phyloP scores from a whole-genome alignment of 2,888 invertebrate species.

The Callyntrura sp. region DNA sequence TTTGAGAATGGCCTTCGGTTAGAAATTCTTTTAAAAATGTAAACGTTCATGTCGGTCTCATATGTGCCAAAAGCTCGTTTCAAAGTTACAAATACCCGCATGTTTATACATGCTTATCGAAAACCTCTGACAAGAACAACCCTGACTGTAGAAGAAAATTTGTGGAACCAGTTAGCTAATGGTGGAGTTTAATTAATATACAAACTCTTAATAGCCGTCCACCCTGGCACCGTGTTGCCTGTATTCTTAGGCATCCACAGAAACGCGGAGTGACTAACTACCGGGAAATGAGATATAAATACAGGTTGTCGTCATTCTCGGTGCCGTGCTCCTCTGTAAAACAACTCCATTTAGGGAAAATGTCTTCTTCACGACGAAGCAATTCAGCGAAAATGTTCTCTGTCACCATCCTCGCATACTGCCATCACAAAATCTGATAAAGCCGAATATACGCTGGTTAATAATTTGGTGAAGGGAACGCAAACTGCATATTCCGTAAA shows the following conservation, averaged over 20 bases:
- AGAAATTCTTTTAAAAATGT: neutral
- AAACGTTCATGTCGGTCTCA: neutral
- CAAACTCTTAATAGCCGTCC: no score
- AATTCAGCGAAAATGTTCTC: no score
- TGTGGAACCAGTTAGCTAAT: neutral
- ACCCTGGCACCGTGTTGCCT: no score
- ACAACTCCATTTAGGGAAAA: no score
- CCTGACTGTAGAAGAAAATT: neutral
- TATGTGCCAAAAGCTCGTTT: neutral
- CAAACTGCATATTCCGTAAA: slow-evolving; percentile 13
- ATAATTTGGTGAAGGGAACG: slow-evolving; percentile 3
- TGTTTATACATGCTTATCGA: no score
- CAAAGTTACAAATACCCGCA: slow-evolving; percentile 35
- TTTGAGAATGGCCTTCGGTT: neutral
- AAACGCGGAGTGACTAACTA: neutral
- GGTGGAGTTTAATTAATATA: slow-evolving; percentile 7
- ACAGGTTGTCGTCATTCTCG: neutral
- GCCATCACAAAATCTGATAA: slow-evolving; percentile 1
- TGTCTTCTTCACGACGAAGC: no score
- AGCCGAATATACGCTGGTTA: no score
- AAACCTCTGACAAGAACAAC: neutral
- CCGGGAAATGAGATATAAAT: neutral
- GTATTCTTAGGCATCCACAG: no score
- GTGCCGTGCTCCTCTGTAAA: no score
- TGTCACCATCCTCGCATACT: neutral